Conservation (phyloP, 92 coral and sea anemone species). For the Palythoa grandiflora region DNA sequence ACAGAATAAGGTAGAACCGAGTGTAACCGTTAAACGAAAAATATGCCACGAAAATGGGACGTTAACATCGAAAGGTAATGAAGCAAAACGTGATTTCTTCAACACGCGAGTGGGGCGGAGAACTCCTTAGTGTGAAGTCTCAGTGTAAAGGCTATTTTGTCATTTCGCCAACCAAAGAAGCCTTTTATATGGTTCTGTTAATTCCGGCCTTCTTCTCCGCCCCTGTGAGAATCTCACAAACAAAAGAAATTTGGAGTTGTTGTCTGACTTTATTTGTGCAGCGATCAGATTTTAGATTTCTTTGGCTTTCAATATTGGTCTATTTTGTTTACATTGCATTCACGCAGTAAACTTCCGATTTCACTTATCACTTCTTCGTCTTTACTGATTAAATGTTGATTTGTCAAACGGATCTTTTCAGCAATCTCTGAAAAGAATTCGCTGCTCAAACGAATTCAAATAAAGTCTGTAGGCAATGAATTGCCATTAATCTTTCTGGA, state of each 20-base stretch:
- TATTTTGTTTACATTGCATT: slow-evolving; percentile 58
- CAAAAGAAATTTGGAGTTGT: slow-evolving; percentile 39
- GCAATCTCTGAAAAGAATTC: slow-evolving; percentile 25
- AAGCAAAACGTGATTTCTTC: slow-evolving; percentile 48
- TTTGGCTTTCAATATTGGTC: slow-evolving; percentile 31
- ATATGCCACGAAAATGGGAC: background rate
- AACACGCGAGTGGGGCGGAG: slow-evolving; percentile 53
- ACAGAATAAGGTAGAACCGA: background rate
- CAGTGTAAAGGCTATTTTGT: slow-evolving; percentile 40
- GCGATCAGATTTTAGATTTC: slow-evolving; percentile 40
- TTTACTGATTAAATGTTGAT: slow-evolving; percentile 27
- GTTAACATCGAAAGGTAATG: slow-evolving; percentile 27
- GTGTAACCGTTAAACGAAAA: background rate
- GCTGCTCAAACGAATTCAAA: slow-evolving; percentile 4
- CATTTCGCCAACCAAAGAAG: slow-evolving; percentile 42
- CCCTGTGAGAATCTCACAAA: slow-evolving; percentile 25
- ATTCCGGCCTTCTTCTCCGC: slow-evolving; percentile 40
- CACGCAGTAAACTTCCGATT: slow-evolving; percentile 68
- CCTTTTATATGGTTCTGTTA: slow-evolving; percentile 37
- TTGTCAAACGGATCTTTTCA: slow-evolving; percentile 30
- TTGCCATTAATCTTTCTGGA: slow-evolving; percentile 10
- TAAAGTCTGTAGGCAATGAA: slow-evolving; percentile 10
- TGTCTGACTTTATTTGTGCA: slow-evolving; percentile 39
- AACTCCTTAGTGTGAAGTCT: slow-evolving; percentile 50
- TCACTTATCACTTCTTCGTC: slow-evolving; percentile 64